Percentiles rank a stretch among this genome's conserved stretches.
These are phyloP conservation scores for Heptranchias perlo DNA, from an alignment of 2,113 vertebrate species.

Conservation along the genomic window DNA sequence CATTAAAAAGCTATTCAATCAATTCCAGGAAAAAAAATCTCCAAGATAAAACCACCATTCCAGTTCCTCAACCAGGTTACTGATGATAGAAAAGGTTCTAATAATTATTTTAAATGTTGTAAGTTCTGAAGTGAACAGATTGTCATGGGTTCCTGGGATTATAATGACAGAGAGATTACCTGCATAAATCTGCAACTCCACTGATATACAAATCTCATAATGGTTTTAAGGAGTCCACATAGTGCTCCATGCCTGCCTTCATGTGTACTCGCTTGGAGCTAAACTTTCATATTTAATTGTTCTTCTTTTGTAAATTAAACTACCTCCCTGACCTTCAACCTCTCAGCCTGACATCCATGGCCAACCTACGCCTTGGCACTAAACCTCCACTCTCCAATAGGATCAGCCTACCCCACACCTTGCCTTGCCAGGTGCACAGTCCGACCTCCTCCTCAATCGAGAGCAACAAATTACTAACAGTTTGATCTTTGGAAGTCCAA, in stretches of 20 bases:
- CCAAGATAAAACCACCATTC: neutral
- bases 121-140: neutral
- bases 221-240: neutral
- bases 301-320: neutral
- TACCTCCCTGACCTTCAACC: neutral
- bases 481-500: neutral
- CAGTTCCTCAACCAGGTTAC: neutral
- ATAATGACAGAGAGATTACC: neutral
- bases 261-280: neutral
- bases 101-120: neutral
- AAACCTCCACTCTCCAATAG: neutral
- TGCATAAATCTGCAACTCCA: neutral
- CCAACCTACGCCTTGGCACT: too few relatives aligned
- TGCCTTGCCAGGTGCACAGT: neutral
- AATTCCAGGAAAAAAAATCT: neutral
- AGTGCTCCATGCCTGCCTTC: neutral
- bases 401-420: neutral
- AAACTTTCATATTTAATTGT: neutral
- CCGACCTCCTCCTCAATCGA: neutral
- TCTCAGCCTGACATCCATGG: neutral
- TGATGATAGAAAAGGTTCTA: neutral
- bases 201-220: neutral
- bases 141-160: neutral
- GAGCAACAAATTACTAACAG: neutral
- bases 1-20: neutral